Base-by-base conservation (phyloP, 2,797 vertebrate species). In the Sternotherus odoratus region DNA sequence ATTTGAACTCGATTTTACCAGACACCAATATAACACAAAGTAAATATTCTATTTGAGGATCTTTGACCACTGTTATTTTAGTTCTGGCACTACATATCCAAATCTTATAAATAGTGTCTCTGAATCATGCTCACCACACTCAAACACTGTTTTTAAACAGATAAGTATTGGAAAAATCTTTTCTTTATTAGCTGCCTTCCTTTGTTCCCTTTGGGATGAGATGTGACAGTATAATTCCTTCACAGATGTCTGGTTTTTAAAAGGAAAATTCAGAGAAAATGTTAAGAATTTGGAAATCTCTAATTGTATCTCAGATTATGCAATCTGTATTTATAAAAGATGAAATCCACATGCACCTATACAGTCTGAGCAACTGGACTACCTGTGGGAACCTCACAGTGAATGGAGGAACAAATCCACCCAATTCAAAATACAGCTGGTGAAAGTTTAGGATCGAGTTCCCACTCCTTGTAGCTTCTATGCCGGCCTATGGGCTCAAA, bases 1-100 rank as follows among this genome's bases (percentile, higher is more conserved):
- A 84, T 87, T 94, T 92, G 83, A 90, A 33, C 57, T 79, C 48
- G 94, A 96, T 92, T 83, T 83, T 63, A 94, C 23, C 33, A 94
- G 88, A 93, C 39, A 87, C 15, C 56, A 90, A 43, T 90, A 95
- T 90, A 95, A 96, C 57, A 92, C 69, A 91, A 82, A 85, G 90
- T 91, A 95, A 97, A 88, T 83, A 81, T 87, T 93, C 17, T 90
- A 54, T 89, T 83, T 96, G 88, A 94, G 28, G n/a, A 94, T 93
- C 50, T 89, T 90, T 90, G 75, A 54, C 57, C 66, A 82, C 19
- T 85, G 50, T 93, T 96, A 74, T 92, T 95, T 95, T 90, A 91
- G 57, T 91, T 86, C 82, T 66, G 48, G 6, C 77, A 80, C 49
- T 36, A 49, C 75, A 81, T 81, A 57, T 15, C 30, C 85, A 92